Evolutionary conservation across 2,113 vertebrate genomes (phyloP), one percentile per base, ranked within the genome.

Genomic region (Aleadryas rufinucha): DNA sequence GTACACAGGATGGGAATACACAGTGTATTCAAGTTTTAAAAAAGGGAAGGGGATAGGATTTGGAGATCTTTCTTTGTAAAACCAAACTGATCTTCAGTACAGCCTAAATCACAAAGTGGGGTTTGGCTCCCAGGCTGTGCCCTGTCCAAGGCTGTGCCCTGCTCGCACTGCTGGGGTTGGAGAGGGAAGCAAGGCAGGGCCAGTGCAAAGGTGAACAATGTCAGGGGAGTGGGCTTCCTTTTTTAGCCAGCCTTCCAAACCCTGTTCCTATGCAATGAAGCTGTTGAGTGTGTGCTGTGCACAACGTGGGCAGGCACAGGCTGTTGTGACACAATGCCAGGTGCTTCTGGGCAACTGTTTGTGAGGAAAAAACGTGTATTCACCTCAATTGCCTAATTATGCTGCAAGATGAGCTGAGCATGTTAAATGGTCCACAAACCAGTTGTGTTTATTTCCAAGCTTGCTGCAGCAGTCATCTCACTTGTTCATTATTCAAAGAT

Each of bases 401-500:
- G 89, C 94, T 95, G 95, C 90, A 93, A 39, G 76, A 26, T 0
- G 16, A 87, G 60, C 54, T 77, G 79, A 95, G 64, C 96, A 69
- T 54, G 88, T 90, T 80, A 22, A 27, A 81, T 78, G 93, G 92
- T 80, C 85, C 92, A 85, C 95, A 91, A 90, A 90, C 27, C 2
- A 85, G 78, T 60, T 91, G 83, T 82, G 37, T 63, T 91, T 50
- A 66, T 66, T 84, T 91, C 57, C 93, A 30, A 7, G 76, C 81
- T 82, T 92, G 79, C 88, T 75, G 80, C 37, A 95, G 80, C 74
- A 65, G 56, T 63, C 87, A 66, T 31, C 64, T 56, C 16, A 61
- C 76, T 53, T 28, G 39, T 37, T 88, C 52, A 26, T 70, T 86
- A 74, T 16, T 82, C 54, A 63, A 11, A 65, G 4, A 6, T 61